phyloP scores from a whole-genome alignment of 92 coral and sea anemone genomes.

The Siderastrea siderea region DNA sequence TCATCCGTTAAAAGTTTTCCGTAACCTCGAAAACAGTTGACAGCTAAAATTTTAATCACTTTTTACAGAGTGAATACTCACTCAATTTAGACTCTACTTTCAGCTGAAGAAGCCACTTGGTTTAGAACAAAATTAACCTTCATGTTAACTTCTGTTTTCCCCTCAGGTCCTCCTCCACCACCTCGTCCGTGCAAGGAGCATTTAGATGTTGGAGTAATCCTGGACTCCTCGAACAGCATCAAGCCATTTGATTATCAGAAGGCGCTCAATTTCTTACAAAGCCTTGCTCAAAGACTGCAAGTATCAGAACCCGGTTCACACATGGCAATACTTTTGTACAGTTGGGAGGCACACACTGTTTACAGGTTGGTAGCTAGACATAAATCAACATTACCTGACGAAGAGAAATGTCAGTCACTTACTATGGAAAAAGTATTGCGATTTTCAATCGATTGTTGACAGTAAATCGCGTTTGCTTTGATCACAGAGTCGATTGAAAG shows the following conservation, averaged over 20 bases:
- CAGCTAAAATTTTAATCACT: too few relatives aligned
- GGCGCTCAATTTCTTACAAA: not conserved
- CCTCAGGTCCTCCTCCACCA: not conserved
- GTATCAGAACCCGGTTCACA: constrained; percentile 27
- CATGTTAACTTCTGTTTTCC: not conserved
- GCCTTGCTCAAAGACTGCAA: constrained; percentile 13
- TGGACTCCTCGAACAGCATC: constrained; percentile 15
- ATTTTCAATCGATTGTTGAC: too few relatives aligned
- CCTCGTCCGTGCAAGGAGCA: not conserved
- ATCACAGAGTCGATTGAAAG: too few relatives aligned
- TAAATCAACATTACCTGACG: too few relatives aligned
- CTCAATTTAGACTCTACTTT: too few relatives aligned
- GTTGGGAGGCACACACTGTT: constrained; percentile 18
- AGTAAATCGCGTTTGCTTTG: too few relatives aligned
- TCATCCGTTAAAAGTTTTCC: too few relatives aligned
- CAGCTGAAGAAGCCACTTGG: too few relatives aligned
- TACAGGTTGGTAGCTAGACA: not conserved
- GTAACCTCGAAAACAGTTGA: too few relatives aligned
- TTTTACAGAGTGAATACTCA: too few relatives aligned
- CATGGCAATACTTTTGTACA: constrained; percentile 26
- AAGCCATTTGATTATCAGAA: not conserved
- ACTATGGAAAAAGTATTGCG: too few relatives aligned
- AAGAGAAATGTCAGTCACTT: too few relatives aligned
- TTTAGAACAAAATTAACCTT: not conserved
- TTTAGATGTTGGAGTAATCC: constrained; percentile 10